Evolutionary conservation across 2,888 invertebrate species (phyloP).

Genomic region (Cepaea hortensis): DNA sequence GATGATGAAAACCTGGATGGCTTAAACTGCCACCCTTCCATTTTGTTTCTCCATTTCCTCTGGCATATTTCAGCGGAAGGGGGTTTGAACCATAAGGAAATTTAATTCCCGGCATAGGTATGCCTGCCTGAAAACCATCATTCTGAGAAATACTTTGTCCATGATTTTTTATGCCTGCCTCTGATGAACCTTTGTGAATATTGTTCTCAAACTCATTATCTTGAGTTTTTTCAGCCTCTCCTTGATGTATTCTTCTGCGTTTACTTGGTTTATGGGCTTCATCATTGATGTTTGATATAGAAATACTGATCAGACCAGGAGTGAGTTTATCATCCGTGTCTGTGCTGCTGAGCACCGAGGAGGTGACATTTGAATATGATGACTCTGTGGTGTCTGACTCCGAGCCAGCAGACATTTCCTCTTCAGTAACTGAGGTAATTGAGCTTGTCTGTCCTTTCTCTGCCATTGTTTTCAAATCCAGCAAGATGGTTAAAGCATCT

Average conservation of each 20-base stretch:
- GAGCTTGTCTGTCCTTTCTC: slow-evolving; percentile 44
- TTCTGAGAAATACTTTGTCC: neutral
- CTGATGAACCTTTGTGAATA: neutral
- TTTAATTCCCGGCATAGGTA: neutral
- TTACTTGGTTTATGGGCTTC: neutral
- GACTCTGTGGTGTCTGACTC: slow-evolving; percentile 49
- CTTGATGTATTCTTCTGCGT: neutral
- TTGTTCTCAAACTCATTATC: neutral
- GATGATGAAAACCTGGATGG: neutral
- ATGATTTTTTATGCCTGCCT: neutral
- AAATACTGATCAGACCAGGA: slow-evolving; percentile 38
- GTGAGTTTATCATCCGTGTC: slow-evolving; percentile 50
- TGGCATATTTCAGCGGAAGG: slow-evolving; percentile 19
- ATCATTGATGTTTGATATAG: slow-evolving; percentile 29
- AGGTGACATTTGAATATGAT: slow-evolving; percentile 37
- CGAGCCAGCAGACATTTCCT: slow-evolving; percentile 39
- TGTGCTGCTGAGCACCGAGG: slow-evolving; percentile 44
- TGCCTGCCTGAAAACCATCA: neutral
- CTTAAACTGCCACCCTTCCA: neutral
- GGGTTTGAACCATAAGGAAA: slow-evolving; percentile 40
- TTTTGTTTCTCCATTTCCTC: neutral
- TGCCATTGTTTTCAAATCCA: slow-evolving; percentile 2
- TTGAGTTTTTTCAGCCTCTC: neutral
- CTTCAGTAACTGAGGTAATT: slow-evolving; percentile 47
- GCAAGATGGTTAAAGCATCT: neutral